Conservation (phyloP, 2,888 invertebrate genomes). For the Lasioglossum pauxillum region DNA sequence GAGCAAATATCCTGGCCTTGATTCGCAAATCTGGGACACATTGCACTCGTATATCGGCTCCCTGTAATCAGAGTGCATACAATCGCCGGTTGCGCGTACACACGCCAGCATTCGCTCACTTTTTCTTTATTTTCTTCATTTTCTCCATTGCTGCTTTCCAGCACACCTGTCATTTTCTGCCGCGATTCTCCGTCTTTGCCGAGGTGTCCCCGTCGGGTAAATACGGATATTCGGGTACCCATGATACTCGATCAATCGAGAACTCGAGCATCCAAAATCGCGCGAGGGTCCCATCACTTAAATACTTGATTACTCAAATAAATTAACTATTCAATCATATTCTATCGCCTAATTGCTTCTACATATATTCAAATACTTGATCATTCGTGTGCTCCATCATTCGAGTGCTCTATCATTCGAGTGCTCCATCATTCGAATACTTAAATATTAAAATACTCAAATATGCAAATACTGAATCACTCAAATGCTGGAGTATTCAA, state of each 20-base stretch:
- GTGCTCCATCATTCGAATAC: too few species aligned
- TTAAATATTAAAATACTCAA: too few species aligned
- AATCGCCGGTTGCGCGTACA: conserved; percentile 29
- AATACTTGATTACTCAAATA: background rate
- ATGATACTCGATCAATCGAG: background rate
- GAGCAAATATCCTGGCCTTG: conserved; percentile 61
- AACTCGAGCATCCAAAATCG: background rate
- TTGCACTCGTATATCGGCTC: conserved; percentile 32
- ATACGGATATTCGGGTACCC: background rate
- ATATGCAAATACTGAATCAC: too few species aligned
- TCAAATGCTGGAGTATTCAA: too few species aligned
- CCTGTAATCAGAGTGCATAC: conserved; percentile 40
- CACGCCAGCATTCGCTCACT: background rate
- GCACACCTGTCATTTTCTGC: background rate
- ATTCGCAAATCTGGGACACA: conserved; percentile 63
- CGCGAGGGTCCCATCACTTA: background rate
- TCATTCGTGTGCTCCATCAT: too few species aligned
- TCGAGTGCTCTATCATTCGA: too few species aligned
- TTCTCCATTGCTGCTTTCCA: background rate
- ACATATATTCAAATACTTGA: too few species aligned
- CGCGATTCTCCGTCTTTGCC: background rate
- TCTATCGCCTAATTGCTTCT: too few species aligned
- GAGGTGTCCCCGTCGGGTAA: background rate
- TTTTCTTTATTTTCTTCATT: background rate
- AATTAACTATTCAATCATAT: background rate